phyloP scores from a whole-genome alignment of 2,113 vertebrate species.

The Larimichthys crocea region DNA sequence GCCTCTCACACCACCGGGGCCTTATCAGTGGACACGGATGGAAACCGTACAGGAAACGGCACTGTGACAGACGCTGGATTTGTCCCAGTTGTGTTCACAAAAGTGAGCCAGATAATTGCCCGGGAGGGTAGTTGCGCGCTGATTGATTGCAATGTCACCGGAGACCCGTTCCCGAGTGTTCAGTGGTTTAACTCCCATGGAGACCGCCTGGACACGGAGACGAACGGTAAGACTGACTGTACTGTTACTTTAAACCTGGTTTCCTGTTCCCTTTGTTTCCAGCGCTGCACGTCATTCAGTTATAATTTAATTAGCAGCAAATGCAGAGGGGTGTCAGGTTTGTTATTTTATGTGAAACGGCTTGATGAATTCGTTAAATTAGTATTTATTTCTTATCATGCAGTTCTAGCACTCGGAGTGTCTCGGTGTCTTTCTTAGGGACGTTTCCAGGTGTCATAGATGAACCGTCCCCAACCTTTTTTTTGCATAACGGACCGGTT shows the following conservation, averaged over 20 bases:
- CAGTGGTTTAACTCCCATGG: conserved; percentile 96
- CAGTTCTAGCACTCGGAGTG: too few relatives aligned
- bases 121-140: conserved; percentile 93
- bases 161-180: conserved; percentile 88
- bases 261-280: conserved; percentile 15
- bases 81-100: conserved; percentile 84
- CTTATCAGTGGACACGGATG: conserved; percentile 67
- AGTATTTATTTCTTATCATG: too few relatives aligned
- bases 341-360: neutral
- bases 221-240: conserved; percentile 61
- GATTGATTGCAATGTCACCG: conserved; percentile 94
- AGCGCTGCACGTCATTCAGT: neutral
- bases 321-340: conserved; percentile 1
- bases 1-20: conserved; percentile 72
- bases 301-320: conserved; percentile 3
- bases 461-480: too few relatives aligned
- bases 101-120: conserved; percentile 91
- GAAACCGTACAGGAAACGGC: conserved; percentile 82
- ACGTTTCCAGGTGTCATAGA: too few relatives aligned
- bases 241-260: conserved; percentile 41
- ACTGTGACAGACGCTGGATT: conserved; percentile 77
- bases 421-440: too few relatives aligned
- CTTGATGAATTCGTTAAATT: neutral
- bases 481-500: too few relatives aligned
- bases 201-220: conserved; percentile 84